These are phyloP conservation scores for Entomobrya multifasciata DNA, from an alignment of 2,888 invertebrate species.

Conservation along the genomic window DNA sequence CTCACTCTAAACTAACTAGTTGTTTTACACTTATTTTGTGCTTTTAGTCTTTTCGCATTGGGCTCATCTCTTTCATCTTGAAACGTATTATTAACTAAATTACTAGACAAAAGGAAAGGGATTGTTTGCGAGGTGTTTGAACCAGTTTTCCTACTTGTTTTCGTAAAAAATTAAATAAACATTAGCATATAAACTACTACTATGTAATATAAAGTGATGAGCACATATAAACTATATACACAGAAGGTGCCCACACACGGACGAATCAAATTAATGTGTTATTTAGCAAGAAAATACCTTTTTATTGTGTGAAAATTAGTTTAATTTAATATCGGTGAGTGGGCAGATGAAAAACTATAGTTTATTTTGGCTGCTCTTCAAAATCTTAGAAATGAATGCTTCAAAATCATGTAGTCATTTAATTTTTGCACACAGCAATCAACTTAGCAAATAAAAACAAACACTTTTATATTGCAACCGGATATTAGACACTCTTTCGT, in stretches of 20 bases:
- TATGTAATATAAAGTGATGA: too few relatives aligned
- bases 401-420: neutral
- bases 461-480: neutral
- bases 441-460: neutral
- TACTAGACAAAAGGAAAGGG: neutral
- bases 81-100: constrained; percentile 58
- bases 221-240: neutral
- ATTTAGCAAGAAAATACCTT: neutral
- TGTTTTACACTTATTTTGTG: constrained; percentile 52
- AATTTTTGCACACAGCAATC: neutral
- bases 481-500: too few relatives aligned
- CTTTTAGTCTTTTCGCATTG: constrained; percentile 36
- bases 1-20: constrained; percentile 24
- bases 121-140: constrained; percentile 66
- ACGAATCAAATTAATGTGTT: neutral
- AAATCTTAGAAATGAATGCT: neutral
- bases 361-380: neutral
- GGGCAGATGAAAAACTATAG: neutral
- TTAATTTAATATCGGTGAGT: neutral
- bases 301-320: constrained; percentile 10
- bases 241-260: neutral
- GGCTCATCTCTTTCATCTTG: constrained; percentile 15
- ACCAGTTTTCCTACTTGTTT: constrained; percentile 64
- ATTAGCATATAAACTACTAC: neutral
- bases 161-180: constrained; percentile 23